These are phyloP conservation scores for Poecilobothrus nobilitatus DNA, from an alignment of 2,888 invertebrate species.

Conservation along the genomic window DNA sequence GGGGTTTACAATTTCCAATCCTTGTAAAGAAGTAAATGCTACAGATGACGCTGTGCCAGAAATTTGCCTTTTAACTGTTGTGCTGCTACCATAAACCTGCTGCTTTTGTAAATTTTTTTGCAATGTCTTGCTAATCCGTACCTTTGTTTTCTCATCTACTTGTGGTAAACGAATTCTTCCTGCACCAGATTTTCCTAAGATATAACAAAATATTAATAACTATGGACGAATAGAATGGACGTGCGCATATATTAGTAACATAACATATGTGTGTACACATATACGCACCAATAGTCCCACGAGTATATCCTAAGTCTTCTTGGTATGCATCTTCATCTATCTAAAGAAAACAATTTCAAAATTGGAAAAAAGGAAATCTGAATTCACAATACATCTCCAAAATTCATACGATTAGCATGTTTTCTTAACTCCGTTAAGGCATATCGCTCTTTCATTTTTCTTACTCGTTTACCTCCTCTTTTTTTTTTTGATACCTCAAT, in stretches of 20 bases:
- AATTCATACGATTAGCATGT: constrained; percentile 95
- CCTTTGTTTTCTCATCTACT: constrained; percentile 98
- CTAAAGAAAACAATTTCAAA: constrained; percentile 43
- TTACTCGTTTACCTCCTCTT: constrained; percentile 88
- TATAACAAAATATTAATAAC: too few species aligned
- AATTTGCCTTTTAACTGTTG: too few species aligned
- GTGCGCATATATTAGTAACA: too few species aligned
- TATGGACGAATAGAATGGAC: too few species aligned
- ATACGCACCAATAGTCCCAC: constrained; percentile 93
- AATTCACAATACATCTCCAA: constrained; percentile 85
- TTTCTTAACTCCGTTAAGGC: constrained; percentile 96
- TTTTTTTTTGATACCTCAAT: constrained; percentile 95
- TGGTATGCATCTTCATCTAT: constrained; percentile 99
- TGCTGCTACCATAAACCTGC: constrained; percentile 84
- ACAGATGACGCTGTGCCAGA: constrained; percentile 98
- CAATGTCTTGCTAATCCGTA: constrained; percentile 94
- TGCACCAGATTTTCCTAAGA: constrained; percentile 85
- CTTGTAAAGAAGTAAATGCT: constrained; percentile 96
- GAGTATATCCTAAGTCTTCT: constrained; percentile 93
- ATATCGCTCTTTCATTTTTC: constrained; percentile 98
- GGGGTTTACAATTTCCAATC: constrained; percentile 97
- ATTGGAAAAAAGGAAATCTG: background rate
- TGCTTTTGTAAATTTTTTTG: constrained; percentile 93
- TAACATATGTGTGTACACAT: too few species aligned
- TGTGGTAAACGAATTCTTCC: constrained; percentile 88